phyloP scores from a whole-genome alignment of 2,888 invertebrate species.

The Drosophila monieri region DNA sequence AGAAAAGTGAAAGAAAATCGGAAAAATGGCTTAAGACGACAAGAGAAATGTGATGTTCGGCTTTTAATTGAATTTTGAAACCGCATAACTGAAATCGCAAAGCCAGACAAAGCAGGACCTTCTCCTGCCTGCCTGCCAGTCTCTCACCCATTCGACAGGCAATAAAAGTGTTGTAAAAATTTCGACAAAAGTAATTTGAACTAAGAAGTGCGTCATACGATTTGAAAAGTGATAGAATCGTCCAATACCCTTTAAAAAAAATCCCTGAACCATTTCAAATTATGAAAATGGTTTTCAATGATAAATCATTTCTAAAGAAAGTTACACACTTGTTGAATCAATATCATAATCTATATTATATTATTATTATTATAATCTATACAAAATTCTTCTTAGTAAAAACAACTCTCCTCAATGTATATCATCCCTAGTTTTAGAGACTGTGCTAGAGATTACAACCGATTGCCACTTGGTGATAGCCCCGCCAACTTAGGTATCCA shows the following conservation, averaged over 20 bases:
- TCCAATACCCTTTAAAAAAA: background rate
- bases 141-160: conserved; percentile 69
- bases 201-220: conserved; percentile 9
- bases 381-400: background rate
- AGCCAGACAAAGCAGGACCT: conserved; percentile 72
- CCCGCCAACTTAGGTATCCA: conserved; percentile 9
- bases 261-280: no score
- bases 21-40: conserved; percentile 17
- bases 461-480: conserved; percentile 68
- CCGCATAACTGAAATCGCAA: conserved; percentile 78
- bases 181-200: conserved; percentile 62
- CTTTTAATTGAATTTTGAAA: conserved; percentile 76
- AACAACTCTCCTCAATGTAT: background rate
- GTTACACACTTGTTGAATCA: no score
- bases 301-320: no score
- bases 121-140: background rate
- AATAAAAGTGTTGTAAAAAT: conserved; percentile 75
- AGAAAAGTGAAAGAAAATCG: conserved; percentile 1
- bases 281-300: no score
- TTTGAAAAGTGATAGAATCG: background rate
- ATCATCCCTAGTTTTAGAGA: conserved; percentile 33
- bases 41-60: conserved; percentile 67
- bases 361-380: background rate
- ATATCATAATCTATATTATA: no score
- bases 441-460: conserved; percentile 63